Percentiles rank a stretch among this genome's conserved stretches.
Conservation (phyloP, 2,888 invertebrate species). For the Callinectes sapidus region DNA sequence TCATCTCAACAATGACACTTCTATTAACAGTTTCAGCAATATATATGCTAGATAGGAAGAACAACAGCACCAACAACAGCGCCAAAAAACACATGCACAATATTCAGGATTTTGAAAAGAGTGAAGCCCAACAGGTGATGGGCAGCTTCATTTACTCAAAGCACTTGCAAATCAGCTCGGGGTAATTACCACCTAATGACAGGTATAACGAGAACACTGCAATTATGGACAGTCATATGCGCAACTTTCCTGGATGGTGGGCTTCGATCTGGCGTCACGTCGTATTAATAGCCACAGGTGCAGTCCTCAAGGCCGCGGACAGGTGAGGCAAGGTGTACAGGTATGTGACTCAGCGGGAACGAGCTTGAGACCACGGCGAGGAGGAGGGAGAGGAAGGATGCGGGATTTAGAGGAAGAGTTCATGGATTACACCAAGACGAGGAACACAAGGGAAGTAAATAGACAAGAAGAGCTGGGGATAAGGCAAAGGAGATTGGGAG, state of each 20-base stretch:
- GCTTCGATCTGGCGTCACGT: not conserved
- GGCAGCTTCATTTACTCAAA: slow-evolving; percentile 34
- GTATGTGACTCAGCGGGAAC: not conserved
- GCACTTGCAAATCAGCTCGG: not conserved
- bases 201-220: not conserved
- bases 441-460: not conserved
- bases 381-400: not conserved
- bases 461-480: not conserved
- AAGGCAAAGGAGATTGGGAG: not conserved
- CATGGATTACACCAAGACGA: not conserved
- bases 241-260: not conserved
- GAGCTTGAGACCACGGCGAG: not conserved
- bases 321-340: not conserved
- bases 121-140: slow-evolving; percentile 7
- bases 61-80: not conserved
- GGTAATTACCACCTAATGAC: slow-evolving; percentile 17
- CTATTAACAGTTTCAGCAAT: slow-evolving; percentile 6
- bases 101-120: not conserved
- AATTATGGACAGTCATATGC: not conserved
- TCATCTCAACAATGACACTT: not conserved
- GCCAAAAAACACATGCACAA: not conserved
- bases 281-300: not conserved
- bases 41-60: not conserved
- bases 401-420: not conserved
- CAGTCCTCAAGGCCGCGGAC: not conserved